These are phyloP conservation scores for Andrena praecox DNA, from an alignment of 2,888 invertebrate genomes.

Conservation along the genomic window DNA sequence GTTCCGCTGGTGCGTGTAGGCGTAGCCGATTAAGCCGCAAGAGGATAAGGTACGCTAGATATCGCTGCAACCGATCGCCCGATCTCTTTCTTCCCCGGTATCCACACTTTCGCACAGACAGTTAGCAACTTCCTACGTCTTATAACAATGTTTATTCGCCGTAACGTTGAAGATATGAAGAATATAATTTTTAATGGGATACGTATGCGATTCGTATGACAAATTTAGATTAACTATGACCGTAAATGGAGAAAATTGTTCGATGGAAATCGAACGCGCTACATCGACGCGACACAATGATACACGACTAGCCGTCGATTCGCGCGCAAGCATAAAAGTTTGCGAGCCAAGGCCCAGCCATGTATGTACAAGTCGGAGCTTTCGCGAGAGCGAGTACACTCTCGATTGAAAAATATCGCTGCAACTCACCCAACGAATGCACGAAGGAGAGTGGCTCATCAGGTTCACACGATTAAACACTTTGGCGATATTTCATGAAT, in stretches of 20 bases:
- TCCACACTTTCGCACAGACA: not conserved
- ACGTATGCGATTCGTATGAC: constrained; percentile 81
- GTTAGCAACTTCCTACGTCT: constrained; percentile 66
- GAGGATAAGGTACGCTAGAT: not conserved
- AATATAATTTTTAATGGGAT: constrained; percentile 83
- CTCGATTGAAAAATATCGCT: constrained; percentile 22
- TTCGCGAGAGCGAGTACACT: not conserved
- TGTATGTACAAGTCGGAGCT: not conserved
- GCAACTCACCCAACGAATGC: too few species aligned
- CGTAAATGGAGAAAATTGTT: constrained; percentile 49
- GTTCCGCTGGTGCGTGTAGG: constrained; percentile 84
- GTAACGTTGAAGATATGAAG: constrained; percentile 84
- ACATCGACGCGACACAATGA: constrained; percentile 9
- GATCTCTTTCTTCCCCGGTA: not conserved
- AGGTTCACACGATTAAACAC: too few species aligned
- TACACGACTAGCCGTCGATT: constrained; percentile 4
- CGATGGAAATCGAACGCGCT: constrained; percentile 29
- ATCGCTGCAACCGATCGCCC: not conserved
- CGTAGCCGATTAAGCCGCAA: not conserved
- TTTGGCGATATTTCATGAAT: too few species aligned
- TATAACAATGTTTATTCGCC: constrained; percentile 84
- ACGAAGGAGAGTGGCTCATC: too few species aligned
- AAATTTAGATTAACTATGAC: constrained; percentile 72
- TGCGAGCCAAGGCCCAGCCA: too few species aligned
- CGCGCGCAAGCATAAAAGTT: not conserved